Evolutionary conservation across 2,113 vertebrate species (phyloP), one percentile per base, ranked within the genome.

Genomic region (Crocuta crocuta): DNA sequence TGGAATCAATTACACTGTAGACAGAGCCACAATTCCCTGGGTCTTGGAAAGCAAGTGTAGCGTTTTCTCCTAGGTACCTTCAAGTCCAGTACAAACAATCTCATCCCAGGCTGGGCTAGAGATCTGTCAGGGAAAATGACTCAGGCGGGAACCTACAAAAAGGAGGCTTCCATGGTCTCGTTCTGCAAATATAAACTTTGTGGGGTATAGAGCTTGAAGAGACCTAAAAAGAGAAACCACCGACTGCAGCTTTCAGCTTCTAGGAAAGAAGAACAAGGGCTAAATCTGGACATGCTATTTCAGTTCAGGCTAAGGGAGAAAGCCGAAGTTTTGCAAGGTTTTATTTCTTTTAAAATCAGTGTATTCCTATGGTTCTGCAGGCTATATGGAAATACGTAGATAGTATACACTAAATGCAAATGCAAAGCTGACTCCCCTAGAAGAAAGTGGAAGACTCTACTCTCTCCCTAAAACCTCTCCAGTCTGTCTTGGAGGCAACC

Each of bases 251-350:
- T 95, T 89, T 66, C 66, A 13, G 45, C 63, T 85, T 66, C 66
- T 58, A 79, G 65, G 55, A 89, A 87, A n/a, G 13, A 95, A 71
- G 39, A n/a, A 31, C 50, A 93, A 55, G 70, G 31, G 79, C 83
- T 91, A 80, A 91, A 26, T 93, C 90, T 83, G 79, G 45, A 43
- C 61, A 31, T 76, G 86, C 65, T 95, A 83, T 71, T 93, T 97
- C 87, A 78, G 15, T n/a, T 90, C 66, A 73, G 58, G 76, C 71
- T 88, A 58, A n/a, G 15, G 5, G 28, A 53, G 43, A 78, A 76
- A 74, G 17, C 23, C 76, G 43, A 79, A 73, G 28, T 48, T 55
- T 39, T 90, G 68, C 28, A 9, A 66, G 15, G 21, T 39, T 85
- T 80, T 66, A 21, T 48, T 74, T 90, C 39, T 73, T 88, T 95